phyloP scores from a whole-genome alignment of 1,140 invertebrate species.

The Melanaphis sacchari region DNA sequence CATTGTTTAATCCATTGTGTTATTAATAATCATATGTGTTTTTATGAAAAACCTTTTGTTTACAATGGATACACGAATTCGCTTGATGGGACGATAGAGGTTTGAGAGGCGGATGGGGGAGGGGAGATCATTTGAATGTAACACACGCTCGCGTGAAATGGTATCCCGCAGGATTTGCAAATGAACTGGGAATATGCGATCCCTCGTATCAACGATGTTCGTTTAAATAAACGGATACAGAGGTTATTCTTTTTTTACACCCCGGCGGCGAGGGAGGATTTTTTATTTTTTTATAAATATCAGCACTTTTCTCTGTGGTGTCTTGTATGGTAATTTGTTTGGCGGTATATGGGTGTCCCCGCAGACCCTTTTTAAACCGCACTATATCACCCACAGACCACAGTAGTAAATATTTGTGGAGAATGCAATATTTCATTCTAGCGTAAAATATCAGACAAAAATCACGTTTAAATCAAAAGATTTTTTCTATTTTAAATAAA shows the following conservation, averaged over 20 bases:
- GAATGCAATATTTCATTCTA: neutral
- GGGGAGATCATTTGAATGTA: constrained; percentile 46
- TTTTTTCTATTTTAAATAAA: neutral
- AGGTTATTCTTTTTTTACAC: constrained; percentile 52
- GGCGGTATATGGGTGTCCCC: constrained; percentile 34
- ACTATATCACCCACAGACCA: constrained; percentile 55
- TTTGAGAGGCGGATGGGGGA: too few relatives aligned
- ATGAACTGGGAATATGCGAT: constrained; percentile 57
- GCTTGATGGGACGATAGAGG: neutral
- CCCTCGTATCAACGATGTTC: constrained; percentile 56
- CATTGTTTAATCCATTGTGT: constrained; percentile 36
- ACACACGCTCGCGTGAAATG: constrained; percentile 47
- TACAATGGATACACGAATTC: constrained; percentile 40
- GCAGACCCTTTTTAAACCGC: constrained; percentile 55
- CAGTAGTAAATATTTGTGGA: constrained; percentile 43
- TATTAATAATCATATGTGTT: constrained; percentile 53
- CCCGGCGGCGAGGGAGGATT: constrained; percentile 28
- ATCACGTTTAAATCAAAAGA: neutral
- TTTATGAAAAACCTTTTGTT: constrained; percentile 52
- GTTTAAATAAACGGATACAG: constrained; percentile 57
- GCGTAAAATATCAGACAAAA: neutral
- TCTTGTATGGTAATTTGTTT: constrained; percentile 58
- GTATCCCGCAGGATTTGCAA: constrained; percentile 54
- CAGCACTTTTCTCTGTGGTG: constrained; percentile 52
- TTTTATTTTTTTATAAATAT: constrained; percentile 53